Percentiles rank a stretch among this genome's conserved stretches.
phyloP scores from a whole-genome alignment of 1,140 invertebrate genomes.

The Drosophila arizonae region DNA sequence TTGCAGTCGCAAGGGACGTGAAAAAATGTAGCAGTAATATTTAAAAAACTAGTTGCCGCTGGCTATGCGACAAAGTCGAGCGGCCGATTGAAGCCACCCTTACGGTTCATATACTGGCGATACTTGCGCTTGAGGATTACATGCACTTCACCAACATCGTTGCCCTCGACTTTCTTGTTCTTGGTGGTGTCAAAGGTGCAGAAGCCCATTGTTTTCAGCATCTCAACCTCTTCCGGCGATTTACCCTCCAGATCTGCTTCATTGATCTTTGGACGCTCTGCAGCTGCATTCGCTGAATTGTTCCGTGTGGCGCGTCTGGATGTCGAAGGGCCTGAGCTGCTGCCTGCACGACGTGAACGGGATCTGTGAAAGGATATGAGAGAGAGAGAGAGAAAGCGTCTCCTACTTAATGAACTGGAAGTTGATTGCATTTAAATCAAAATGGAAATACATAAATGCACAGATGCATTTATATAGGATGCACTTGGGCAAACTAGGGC shows the following conservation, averaged over 20 bases:
- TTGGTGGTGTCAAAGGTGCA: constrained; percentile 97
- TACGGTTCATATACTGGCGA: constrained; percentile 99
- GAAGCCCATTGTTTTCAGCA: constrained; percentile 99
- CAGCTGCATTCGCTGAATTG: constrained; percentile 58
- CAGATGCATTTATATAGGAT: neutral
- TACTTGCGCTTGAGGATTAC: constrained; percentile 98
- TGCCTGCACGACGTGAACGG: constrained; percentile 62
- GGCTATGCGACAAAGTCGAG: constrained; percentile 95
- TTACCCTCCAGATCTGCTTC: constrained; percentile 85
- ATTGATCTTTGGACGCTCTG: constrained; percentile 78
- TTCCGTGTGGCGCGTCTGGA: constrained; percentile 69
- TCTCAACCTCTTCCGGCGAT: constrained; percentile 95
- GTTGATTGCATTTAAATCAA: constrained; percentile 67
- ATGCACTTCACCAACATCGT: constrained; percentile 95
- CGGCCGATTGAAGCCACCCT: constrained; percentile 99
- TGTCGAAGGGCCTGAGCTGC: constrained; percentile 68
- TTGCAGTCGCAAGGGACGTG: constrained; percentile 42
- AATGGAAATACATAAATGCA: constrained; percentile 1
- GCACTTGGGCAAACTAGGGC: constrained; percentile 51
- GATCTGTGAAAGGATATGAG: constrained; percentile 59
- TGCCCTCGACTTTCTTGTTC: constrained; percentile 96
- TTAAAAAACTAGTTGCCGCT: constrained; percentile 58
- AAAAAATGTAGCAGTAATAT: constrained; percentile 62
- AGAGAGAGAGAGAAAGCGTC: neutral
- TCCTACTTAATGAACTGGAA: constrained; percentile 51